Evolutionary conservation across 2,113 vertebrate genomes (phyloP), one percentile per base, ranked within the genome.

Genomic region (Dasyurus viverrinus): DNA sequence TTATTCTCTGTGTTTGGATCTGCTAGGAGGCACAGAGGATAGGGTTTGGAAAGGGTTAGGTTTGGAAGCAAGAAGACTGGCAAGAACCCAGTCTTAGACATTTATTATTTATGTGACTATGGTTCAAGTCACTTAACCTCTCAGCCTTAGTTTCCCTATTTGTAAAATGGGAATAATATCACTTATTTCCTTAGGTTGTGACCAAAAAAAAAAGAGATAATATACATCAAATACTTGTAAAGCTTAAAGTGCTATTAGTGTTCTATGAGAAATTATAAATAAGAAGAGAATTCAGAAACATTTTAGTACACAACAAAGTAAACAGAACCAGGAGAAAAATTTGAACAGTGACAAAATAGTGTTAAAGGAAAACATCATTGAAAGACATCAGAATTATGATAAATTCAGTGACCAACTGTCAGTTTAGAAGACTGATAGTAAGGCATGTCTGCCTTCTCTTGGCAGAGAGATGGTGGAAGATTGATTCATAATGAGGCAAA

Each of bases 361-460:
- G 36, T n/a, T 7, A n/a, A 76, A n/a, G 36, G 6, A 42, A 84
- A 84, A 84, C 19, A 42, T 47, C 68, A 42, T 42, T 84, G 19
- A 84, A 84, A 84, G n/a, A 84, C n/a, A 84, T 42, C n/a, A 22
- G n/a, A 84, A 84, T 42, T 42, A n/a, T 84, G 68, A 84, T 84
- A 84, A 84, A 84, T 84, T 84, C 68, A 42, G n/a, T 84, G 68
- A 84, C 68, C n/a, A 84, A n/a, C 68, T 84, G 68, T 84, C 68
- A 84, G 6, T 42, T 84, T 22, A 42, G 68, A 84, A 84, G n/a
- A 84, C 68, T 84, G n/a, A 42, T 8, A n/a, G 68, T 84, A 84
- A 84, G 22, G n/a, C 68, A 84, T 84, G 19, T 19, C n/a, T 42
- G 16, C 68, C n/a, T 84, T n/a, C 68, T 42, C 68, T 36, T 84